Evolutionary conservation across 2,888 invertebrate genomes (phyloP), one percentile per base, ranked within the genome.

Genomic region (Catotricha subobsoleta): DNA sequence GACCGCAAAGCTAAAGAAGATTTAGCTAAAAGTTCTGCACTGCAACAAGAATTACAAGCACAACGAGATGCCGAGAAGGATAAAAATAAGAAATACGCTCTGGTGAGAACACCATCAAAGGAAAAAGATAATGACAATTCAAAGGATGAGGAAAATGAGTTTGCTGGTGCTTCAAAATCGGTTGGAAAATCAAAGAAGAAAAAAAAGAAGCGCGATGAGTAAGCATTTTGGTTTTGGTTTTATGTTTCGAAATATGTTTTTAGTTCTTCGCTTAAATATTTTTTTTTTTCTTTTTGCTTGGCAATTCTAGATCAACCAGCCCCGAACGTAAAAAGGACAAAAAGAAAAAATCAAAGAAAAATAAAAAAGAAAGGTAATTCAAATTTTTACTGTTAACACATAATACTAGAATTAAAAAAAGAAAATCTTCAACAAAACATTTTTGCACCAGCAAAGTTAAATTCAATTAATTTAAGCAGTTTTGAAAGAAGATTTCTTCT

Each of bases 311-410:
- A 54, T 69, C 74, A 34, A 76, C 80, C 40, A 72, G 71, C 53
- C 77, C 77, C 49, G 80, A 80, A 54, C 68, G 72, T 20, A 81
- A 76, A 61, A 76, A 74, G 55, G 66, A 75, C 47, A 81, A 80
- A 65, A 81, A 80, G 70, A 82, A 80, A 65, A 81, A 79, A 58
- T 72, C 77, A 0, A 81, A 80, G 60, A 78, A 75, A 50, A 77
- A 33, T 16, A 33, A 33, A 10, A 33, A 33, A 16, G 33, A 33
- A 33, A 33, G 16, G 33, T 33, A 33, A 33, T n/a, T 33, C 18
- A 18, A 10, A 15, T 33, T 8, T 25, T 25, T 25, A 9, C 9
- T 25, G 25, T 25, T n/a, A n/a, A n/a, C n/a, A n/a, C n/a, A n/a
- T n/a, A n/a, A n/a, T n/a, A n/a, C n/a, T n/a, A n/a, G n/a, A n/a